Base-by-base conservation (phyloP, 2,113 vertebrate genomes). In the Coracopsis vasa region DNA sequence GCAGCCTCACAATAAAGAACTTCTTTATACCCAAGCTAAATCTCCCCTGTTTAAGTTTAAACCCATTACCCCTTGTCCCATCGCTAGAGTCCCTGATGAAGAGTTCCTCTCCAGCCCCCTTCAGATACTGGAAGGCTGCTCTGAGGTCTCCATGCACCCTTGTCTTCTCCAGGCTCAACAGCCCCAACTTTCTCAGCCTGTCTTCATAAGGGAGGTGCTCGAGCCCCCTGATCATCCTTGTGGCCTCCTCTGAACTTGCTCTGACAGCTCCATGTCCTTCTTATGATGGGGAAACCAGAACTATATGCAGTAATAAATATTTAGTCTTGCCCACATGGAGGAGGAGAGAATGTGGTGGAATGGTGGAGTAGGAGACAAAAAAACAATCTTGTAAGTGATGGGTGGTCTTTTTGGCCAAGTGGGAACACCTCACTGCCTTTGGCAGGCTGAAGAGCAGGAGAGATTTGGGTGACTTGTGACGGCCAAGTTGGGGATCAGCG, bases 181-280 rank as follows among this genome's bases (percentile, higher is more conserved):
- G 13, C 56, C 56, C 56, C 33, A n/a, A 35, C 20, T 56, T 56
- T n/a, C 54, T 56, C 33, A 58, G 33, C 33, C 33, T 58, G 0
- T 35, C 56, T 35, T 35, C 33, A 10, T 58, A 58, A 0, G 1
- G 21, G 9, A 58, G 6, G 9, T n/a, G 33, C 9, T 58, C 2
- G 0, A 58, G 33, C 1, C 33, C 31, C 20, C 33, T 35, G 33
- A 35, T 58, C 33, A 58, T 16, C 33, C 56, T 24, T 7, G 14
- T 35, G 56, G 13, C 21, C 33, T 58, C 21, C 33, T 35, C 56
- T 24, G 56, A 10, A 35, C 56, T 35, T 58, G 33, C 4, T 58
- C 33, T 13, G 16, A 35, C 33, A 58, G 21, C 21, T 35, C 33
- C 33, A 24, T 58, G 33, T 16, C 56, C 56, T 58, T 58, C 33